phyloP scores from a whole-genome alignment of 2,888 invertebrate genomes.

The Crematogaster levior region DNA sequence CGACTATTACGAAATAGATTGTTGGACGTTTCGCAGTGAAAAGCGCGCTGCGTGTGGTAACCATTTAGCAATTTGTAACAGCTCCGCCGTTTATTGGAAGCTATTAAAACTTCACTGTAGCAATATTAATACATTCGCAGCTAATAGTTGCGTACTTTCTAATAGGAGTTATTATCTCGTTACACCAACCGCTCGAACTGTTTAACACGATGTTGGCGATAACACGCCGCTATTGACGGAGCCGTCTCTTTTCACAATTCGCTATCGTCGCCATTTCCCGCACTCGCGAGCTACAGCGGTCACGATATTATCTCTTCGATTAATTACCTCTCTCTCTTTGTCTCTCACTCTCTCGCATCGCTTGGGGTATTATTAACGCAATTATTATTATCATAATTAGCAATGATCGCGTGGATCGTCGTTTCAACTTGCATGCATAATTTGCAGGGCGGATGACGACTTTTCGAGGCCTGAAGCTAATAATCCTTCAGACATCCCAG shows the following conservation, averaged over 20 bases:
- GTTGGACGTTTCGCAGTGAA: constrained; percentile 24
- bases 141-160: constrained; percentile 42
- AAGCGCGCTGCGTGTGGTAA: constrained; percentile 26
- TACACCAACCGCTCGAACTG: constrained; percentile 46
- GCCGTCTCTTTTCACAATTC: constrained; percentile 43
- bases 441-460: constrained; percentile 27
- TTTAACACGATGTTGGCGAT: constrained; percentile 51
- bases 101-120: constrained; percentile 36
- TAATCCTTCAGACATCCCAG: background rate
- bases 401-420: constrained; percentile 44
- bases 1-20: constrained; percentile 17
- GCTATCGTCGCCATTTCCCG: constrained; percentile 52
- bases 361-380: constrained; percentile 38
- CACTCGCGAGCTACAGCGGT: constrained; percentile 32
- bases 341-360: constrained; percentile 21
- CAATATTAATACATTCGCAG: constrained; percentile 40
- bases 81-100: constrained; percentile 28
- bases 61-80: constrained; percentile 42
- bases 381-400: constrained; percentile 55
- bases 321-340: constrained; percentile 53
- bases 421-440: constrained; percentile 44
- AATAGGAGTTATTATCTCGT: constrained; percentile 53
- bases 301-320: constrained; percentile 49
- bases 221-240: constrained; percentile 41
- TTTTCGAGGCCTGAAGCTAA: constrained; percentile 39